A percentile compares a stretch with the other conserved stretches of the same genome.
phyloP scores from a whole-genome alignment of 2,113 vertebrate genomes.

The Chionomys nivalis region DNA sequence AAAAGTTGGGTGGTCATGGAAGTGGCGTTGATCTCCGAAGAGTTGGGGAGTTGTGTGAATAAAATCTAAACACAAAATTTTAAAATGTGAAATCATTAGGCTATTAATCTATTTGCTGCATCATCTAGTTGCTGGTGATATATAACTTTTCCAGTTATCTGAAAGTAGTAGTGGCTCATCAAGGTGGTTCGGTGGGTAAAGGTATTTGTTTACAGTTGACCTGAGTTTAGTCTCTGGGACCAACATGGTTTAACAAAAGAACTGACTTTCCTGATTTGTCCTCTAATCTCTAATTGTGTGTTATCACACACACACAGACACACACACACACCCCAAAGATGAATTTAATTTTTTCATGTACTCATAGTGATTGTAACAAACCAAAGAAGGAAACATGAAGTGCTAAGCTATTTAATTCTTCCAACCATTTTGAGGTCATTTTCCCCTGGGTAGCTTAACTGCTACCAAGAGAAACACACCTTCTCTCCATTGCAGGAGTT shows the following conservation, averaged over 20 bases:
- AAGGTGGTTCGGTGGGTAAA: not conserved
- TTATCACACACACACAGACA: not conserved
- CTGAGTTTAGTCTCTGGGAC: not conserved
- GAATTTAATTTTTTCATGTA: not conserved
- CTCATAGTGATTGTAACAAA: not conserved
- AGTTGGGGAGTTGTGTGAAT: not conserved
- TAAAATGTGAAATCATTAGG: not conserved
- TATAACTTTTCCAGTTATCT: not conserved
- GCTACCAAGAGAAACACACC: not conserved
- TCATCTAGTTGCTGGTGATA: not conserved
- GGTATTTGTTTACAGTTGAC: not conserved
- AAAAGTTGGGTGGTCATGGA: not conserved
- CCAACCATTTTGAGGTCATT: not conserved
- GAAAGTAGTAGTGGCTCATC: not conserved
- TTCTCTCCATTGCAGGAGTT: not conserved
- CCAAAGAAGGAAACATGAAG: not conserved
- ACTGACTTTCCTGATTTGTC: not conserved
- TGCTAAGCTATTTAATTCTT: not conserved
- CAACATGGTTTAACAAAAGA: not conserved
- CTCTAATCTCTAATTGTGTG: not conserved
- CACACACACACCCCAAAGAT: not conserved
- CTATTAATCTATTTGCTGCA: not conserved
- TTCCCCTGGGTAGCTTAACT: not conserved
- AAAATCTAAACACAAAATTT: not conserved
- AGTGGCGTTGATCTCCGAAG: not conserved